These are phyloP conservation scores for Prionailurus viverrinus DNA, from an alignment of 2,113 vertebrate genomes.

Conservation along the genomic window DNA sequence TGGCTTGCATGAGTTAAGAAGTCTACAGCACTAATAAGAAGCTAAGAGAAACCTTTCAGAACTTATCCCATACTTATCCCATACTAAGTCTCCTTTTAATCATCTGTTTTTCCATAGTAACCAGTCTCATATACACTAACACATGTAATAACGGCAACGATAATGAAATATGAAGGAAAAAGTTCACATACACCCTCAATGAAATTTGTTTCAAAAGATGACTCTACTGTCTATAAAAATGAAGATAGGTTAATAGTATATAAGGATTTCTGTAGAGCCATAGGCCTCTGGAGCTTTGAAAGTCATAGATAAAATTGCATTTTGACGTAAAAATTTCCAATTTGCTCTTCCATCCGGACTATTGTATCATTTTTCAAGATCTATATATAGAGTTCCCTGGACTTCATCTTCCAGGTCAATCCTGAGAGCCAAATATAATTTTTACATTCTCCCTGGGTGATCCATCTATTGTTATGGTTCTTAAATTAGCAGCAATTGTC, in stretches of 20 bases:
- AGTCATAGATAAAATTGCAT: constrained; percentile 51
- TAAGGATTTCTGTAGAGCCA: background rate
- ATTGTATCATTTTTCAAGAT: constrained; percentile 58
- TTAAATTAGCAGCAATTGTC: background rate
- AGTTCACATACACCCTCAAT: background rate
- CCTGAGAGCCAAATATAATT: background rate
- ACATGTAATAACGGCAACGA: background rate
- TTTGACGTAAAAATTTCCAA: constrained; percentile 59
- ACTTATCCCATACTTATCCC: background rate
- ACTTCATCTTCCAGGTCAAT: constrained; percentile 27
- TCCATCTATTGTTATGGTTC: background rate
- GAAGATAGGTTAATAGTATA: constrained; percentile 39
- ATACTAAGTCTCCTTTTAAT: background rate
- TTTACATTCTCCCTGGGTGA: background rate
- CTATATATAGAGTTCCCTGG: background rate
- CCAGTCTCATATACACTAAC: background rate
- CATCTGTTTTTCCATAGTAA: background rate
- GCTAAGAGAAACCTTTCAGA: background rate
- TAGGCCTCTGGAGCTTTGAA: constrained; percentile 11
- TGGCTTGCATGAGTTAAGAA: constrained; percentile 32
- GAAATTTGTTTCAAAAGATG: background rate
- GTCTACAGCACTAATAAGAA: constrained; percentile 65
- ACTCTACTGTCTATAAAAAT: background rate
- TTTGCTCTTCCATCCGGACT: constrained; percentile 33
- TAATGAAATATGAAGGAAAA: background rate